These are phyloP conservation scores for Acrocephalus arundinaceus DNA, from an alignment of 2,113 vertebrate genomes.

Conservation along the genomic window DNA sequence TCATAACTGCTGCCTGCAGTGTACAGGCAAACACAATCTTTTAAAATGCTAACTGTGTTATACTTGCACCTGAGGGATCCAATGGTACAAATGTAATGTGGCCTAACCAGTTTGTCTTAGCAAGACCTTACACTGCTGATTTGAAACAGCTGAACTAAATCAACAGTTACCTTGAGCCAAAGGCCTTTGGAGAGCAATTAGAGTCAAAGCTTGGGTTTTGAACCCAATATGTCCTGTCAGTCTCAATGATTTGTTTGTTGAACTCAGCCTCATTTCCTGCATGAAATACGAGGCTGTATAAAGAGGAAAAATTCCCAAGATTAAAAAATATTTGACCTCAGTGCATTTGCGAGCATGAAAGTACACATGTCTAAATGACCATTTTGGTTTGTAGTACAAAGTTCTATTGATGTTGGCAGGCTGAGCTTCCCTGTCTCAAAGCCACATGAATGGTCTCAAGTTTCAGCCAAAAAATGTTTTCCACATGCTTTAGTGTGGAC, in stretches of 20 bases:
- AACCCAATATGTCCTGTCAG: constrained; percentile 85
- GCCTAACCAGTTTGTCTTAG: constrained; percentile 84
- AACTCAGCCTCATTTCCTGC: constrained; percentile 85
- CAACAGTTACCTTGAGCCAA: constrained; percentile 89
- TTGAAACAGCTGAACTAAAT: constrained; percentile 90
- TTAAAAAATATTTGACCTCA: constrained; percentile 88
- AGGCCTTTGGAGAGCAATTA: constrained; percentile 87
- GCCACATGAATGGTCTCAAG: constrained; percentile 87
- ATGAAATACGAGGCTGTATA: constrained; percentile 82
- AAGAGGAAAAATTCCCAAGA: constrained; percentile 84
- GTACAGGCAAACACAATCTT: constrained; percentile 76
- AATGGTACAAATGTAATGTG: constrained; percentile 75
- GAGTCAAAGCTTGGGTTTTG: constrained; percentile 82
- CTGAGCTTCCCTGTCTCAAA: constrained; percentile 80
- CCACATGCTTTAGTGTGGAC: constrained; percentile 83
- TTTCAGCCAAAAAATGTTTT: constrained; percentile 87
- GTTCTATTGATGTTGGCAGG: constrained; percentile 89
- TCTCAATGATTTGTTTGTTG: constrained; percentile 86
- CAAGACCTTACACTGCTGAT: constrained; percentile 79
- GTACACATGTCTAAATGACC: constrained; percentile 86
- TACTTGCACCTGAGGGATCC: constrained; percentile 74
- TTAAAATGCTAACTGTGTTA: constrained; percentile 82
- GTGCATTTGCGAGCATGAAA: constrained; percentile 79
- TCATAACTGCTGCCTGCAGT: constrained; percentile 74
- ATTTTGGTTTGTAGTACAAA: constrained; percentile 86